Evolutionary conservation across 2,888 invertebrate genomes (phyloP), one percentile per base, ranked within the genome.

Genomic region (Phania funesta): DNA sequence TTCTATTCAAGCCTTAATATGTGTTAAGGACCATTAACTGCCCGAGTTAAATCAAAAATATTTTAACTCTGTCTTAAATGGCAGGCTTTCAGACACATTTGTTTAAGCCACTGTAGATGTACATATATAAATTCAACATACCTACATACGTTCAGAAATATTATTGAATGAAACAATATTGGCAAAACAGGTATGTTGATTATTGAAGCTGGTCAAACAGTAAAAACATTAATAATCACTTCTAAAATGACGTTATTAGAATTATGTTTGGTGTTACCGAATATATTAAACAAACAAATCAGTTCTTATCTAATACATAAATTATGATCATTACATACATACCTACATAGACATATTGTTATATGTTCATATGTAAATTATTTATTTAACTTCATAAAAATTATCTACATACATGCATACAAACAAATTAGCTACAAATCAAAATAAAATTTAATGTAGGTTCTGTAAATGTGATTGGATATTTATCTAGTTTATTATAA

Each of bases 151-250:
- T 29, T 29, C 7, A 29, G 4, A 7, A 9, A 3, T 35, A 11
- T 6, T 35, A 35, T 9, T 2, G 9, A 35, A 9, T 35, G 9
- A 35, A n/a, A 16, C n/a, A n/a, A 35, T 9, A 16, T 26, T 52
- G 26, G n/a, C n/a, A 52, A 52, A 48, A 48, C 48, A 38, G 11
- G 26, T 18, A 26, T 18, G 8, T 44, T 26, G 24, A 1, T 11
- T 24, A 26, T 38, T 29, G 18, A 68, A 46, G 46, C 9, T 46
- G 46, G 20, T 18, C 52, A 29, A 68, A 29, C 65, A 65, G 9
- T 4, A 9, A 20, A 46, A 3, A 46, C 20, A 46, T 3, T 46
- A 11, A 46, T 41, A 41, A 41, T 6, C 5, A 29, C 4, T 29
- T 29, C 5, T 7, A 29, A 29, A 29, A 29, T 29, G 7, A 29